Conservation (phyloP, 2,797 vertebrate species). For the Chaetophractus vellerosus region DNA sequence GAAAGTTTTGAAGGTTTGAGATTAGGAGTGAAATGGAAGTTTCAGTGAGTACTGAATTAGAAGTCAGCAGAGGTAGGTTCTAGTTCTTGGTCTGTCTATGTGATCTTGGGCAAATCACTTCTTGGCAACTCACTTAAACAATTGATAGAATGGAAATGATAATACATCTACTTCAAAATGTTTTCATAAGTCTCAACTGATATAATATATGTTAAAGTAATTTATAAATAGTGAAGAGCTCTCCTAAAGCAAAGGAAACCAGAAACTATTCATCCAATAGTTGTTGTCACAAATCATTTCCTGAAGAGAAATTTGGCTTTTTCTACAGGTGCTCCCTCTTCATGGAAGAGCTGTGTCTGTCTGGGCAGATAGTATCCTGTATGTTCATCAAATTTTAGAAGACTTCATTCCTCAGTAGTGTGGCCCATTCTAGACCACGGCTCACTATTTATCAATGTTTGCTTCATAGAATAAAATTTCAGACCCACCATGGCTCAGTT, state of each 20-base stretch:
- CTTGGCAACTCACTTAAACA: not conserved
- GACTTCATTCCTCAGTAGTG: not conserved
- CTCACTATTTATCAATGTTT: not conserved
- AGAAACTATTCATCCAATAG: not conserved
- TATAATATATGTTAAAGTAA: not conserved
- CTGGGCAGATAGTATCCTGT: not conserved
- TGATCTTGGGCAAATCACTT: not conserved
- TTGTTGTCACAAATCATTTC: not conserved
- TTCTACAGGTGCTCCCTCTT: not conserved
- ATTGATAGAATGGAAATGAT: not conserved
- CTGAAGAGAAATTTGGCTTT: not conserved
- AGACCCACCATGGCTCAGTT: not conserved
- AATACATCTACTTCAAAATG: not conserved
- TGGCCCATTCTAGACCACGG: not conserved
- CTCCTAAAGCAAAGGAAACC: not conserved
- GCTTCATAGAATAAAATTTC: not conserved
- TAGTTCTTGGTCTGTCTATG: not conserved
- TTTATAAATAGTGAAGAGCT: not conserved
- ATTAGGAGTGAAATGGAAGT: not conserved
- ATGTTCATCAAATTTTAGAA: not conserved
- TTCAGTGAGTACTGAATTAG: not conserved
- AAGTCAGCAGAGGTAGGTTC: not conserved
- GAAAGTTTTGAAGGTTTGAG: not conserved
- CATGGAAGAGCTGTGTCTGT: not conserved
- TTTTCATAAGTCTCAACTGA: not conserved